These are phyloP conservation scores for Plagiodera versicolora DNA, from an alignment of 2,888 invertebrate genomes.

Conservation along the genomic window DNA sequence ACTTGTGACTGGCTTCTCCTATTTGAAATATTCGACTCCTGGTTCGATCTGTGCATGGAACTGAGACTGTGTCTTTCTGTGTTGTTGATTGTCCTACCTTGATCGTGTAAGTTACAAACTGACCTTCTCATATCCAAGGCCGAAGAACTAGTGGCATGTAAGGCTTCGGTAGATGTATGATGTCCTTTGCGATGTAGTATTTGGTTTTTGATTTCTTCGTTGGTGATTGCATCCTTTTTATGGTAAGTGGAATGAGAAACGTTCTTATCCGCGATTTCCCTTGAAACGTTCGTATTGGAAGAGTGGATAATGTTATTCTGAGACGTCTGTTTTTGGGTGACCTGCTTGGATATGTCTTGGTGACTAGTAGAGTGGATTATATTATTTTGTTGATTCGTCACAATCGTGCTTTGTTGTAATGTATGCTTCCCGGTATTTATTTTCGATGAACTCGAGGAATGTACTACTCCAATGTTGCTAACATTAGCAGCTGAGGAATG, in stretches of 20 bases:
- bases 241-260: constrained; percentile 56
- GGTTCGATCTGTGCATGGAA: constrained; percentile 72
- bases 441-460: constrained; percentile 30
- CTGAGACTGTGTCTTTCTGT: constrained; percentile 77
- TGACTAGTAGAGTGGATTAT: background rate
- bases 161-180: constrained; percentile 69
- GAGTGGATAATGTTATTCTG: constrained; percentile 38
- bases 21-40: constrained; percentile 57
- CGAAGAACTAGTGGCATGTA: constrained; percentile 71
- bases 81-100: constrained; percentile 68
- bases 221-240: constrained; percentile 73
- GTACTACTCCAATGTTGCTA: constrained; percentile 26
- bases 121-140: constrained; percentile 81
- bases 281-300: constrained; percentile 29
- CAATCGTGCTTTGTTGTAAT: background rate
- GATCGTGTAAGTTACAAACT: constrained; percentile 76
- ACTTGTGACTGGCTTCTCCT: constrained; percentile 62
- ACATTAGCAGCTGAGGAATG: constrained; percentile 28
- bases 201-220: constrained; percentile 74
- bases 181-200: constrained; percentile 76
- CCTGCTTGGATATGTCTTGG: constrained; percentile 2
- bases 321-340: background rate
- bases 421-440: constrained; percentile 19
- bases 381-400: background rate
- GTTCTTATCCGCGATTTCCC: constrained; percentile 25